A percentile compares a stretch with the other conserved stretches of the same genome.
Evolutionary conservation across 2,113 vertebrate species (phyloP).

Genomic region (Nymphicus hollandicus): DNA sequence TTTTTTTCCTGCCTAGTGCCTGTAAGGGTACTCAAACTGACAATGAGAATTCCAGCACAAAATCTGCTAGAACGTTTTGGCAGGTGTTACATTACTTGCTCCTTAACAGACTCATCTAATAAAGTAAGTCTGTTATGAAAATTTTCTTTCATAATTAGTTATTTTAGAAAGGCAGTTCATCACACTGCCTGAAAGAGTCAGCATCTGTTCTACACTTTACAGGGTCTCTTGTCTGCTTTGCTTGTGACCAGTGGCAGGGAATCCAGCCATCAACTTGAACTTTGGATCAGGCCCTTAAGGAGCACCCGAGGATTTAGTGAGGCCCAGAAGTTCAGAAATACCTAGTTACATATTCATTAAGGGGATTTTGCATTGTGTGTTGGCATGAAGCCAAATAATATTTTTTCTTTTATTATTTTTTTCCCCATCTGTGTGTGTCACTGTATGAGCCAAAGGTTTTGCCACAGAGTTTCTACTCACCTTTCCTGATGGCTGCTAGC

Average conservation of each 20-base stretch:
- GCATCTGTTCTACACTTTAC: background rate
- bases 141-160: background rate
- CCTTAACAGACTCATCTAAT: background rate
- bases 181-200: background rate
- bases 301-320: background rate
- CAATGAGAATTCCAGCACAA: background rate
- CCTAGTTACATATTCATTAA: background rate
- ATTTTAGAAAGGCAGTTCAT: background rate
- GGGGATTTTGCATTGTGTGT: background rate
- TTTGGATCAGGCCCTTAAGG: background rate
- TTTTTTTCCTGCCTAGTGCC: background rate
- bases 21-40: background rate
- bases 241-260: background rate
- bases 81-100: background rate
- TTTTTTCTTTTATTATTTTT: background rate
- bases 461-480: background rate
- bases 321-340: background rate
- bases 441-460: background rate
- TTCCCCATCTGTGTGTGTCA: rapidly evolving
- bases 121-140: background rate
- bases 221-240: background rate
- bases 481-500: background rate
- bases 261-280: background rate
- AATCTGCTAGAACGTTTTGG: background rate
- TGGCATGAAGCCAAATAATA: background rate